These are phyloP conservation scores for Procambarus clarkii DNA, from an alignment of 1,140 invertebrate genomes.

Conservation along the genomic window DNA sequence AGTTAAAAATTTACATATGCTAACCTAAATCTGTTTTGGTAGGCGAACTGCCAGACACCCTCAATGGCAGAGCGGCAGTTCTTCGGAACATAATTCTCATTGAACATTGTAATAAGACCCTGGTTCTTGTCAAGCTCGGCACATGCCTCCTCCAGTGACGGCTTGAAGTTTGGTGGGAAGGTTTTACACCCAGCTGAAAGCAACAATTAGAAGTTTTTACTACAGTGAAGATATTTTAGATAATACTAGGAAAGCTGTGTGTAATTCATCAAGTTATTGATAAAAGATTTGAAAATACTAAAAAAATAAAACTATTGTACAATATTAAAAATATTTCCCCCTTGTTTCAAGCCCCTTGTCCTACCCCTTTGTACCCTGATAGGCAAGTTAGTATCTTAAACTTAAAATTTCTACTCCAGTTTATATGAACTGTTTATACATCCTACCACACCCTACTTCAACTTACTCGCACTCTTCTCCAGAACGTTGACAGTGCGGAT, in stretches of 20 bases:
- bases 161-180: slow-evolving; percentile 80
- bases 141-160: slow-evolving; percentile 87
- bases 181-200: slow-evolving; percentile 84
- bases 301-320: too few relatives aligned
- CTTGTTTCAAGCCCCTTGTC: too few relatives aligned
- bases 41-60: slow-evolving; percentile 96
- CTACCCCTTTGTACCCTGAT: too few relatives aligned
- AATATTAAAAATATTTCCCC: too few relatives aligned
- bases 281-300: too few relatives aligned
- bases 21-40: slow-evolving; percentile 79
- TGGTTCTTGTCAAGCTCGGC: slow-evolving; percentile 84
- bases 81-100: slow-evolving; percentile 91
- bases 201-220: too few relatives aligned
- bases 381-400: too few relatives aligned
- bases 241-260: too few relatives aligned
- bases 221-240: too few relatives aligned
- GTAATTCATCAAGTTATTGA: too few relatives aligned
- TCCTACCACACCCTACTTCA: neutral
- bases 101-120: slow-evolving; percentile 90
- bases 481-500: slow-evolving; percentile 92
- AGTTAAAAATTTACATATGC: neutral
- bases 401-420: too few relatives aligned
- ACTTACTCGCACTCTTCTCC: slow-evolving; percentile 90
- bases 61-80: slow-evolving; percentile 95
- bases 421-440: too few relatives aligned